phyloP scores from a whole-genome alignment of 2,113 vertebrate species.

The Atlantisia rogersi region DNA sequence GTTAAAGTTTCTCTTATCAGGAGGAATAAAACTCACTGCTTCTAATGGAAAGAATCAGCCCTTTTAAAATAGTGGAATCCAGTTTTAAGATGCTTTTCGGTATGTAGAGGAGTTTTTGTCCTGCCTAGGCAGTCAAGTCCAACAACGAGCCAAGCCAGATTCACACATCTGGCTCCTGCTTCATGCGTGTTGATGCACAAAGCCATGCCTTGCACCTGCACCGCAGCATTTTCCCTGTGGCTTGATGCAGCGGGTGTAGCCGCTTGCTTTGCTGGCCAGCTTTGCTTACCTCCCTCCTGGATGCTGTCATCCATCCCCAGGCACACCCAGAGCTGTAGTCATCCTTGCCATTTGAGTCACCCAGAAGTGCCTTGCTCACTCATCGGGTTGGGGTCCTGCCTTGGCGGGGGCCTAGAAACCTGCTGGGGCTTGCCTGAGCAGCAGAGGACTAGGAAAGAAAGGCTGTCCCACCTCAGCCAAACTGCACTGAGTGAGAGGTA shows the following conservation, averaged over 20 bases:
- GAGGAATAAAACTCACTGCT: not conserved
- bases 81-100: not conserved
- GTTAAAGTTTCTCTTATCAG: not conserved
- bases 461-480: not conserved
- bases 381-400: not conserved
- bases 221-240: rapidly evolving
- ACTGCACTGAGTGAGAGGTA: rapidly evolving
- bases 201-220: not conserved
- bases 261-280: not conserved
- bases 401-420: not conserved
- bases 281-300: not conserved
- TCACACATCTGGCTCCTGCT: not conserved
- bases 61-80: not conserved
- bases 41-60: not conserved
- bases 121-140: not conserved
- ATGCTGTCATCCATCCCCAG: not conserved
- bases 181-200: rapidly evolving
- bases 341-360: not conserved
- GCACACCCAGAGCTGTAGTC: not conserved
- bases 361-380: not conserved
- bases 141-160: not conserved
- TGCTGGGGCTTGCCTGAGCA: not conserved
- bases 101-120: not conserved
- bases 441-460: not conserved
- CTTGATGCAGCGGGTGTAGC: rapidly evolving